phyloP scores from a whole-genome alignment of 2,888 invertebrate genomes.

The Agrotis segetum region DNA sequence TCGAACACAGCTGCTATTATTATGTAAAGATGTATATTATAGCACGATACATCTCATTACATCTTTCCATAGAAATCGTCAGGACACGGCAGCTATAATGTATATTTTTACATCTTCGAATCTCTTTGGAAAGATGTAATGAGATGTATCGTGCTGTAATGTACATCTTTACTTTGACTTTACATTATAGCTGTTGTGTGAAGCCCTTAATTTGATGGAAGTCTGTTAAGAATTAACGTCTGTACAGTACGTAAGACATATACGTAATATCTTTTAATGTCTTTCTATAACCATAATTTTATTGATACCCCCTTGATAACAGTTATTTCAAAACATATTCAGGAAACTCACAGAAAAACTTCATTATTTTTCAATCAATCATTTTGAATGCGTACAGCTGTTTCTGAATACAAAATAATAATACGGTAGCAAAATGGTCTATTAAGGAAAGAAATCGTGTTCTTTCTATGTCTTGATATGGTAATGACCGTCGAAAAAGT shows the following conservation, averaged over 20 bases:
- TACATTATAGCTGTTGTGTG: no score
- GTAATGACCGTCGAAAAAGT: not conserved
- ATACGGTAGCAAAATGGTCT: conserved; percentile 21
- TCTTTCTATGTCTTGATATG: conserved; percentile 12
- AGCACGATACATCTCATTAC: no score
- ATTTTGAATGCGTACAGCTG: conserved; percentile 1
- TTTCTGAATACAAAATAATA: conserved; percentile 48
- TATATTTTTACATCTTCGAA: no score
- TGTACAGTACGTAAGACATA: not conserved
- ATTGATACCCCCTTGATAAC: conserved; percentile 11
- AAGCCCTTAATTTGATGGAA: not conserved
- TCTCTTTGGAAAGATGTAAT: no score
- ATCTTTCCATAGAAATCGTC: no score
- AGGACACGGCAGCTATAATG: no score
- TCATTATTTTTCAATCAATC: conserved; percentile 19
- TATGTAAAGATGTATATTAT: no score
- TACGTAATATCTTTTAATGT: no score
- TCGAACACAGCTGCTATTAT: no score
- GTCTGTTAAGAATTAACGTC: not conserved
- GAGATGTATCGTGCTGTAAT: no score
- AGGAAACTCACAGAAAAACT: conserved; percentile 17
- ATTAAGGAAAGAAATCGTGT: conserved; percentile 26
- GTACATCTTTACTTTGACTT: no score
- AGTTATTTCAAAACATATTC: conserved; percentile 16
- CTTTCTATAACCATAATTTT: no score